These are phyloP conservation scores for Panagrolaimus sp. DNA, from an alignment of 1,140 invertebrate genomes.

Conservation along the genomic window DNA sequence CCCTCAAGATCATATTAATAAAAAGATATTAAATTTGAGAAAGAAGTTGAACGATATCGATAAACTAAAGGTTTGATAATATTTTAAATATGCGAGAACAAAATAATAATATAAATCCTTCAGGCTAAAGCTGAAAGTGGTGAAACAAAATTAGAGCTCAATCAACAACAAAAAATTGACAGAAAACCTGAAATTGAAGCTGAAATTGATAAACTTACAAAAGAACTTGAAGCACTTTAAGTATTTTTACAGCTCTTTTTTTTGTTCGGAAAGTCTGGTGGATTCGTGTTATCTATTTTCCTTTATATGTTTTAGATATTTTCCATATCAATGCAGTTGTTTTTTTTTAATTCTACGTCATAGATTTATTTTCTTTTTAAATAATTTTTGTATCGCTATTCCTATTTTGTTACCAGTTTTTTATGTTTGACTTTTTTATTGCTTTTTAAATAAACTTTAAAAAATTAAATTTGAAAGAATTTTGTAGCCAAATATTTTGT, in stretches of 20 bases:
- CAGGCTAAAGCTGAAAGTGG: conserved; percentile 44
- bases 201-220: conserved; percentile 60
- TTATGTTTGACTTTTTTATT: too few relatives aligned
- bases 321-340: too few relatives aligned
- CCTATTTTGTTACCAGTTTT: too few relatives aligned
- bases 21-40: conserved; percentile 44
- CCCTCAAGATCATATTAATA: conserved; percentile 48
- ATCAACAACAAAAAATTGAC: conserved; percentile 58
- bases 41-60: conserved; percentile 56
- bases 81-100: conserved; percentile 21
- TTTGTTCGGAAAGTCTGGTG: neutral
- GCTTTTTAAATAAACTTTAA: too few relatives aligned
- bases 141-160: conserved; percentile 46
- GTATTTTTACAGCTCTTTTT: neutral
- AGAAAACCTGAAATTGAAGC: conserved; percentile 52
- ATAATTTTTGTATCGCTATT: too few relatives aligned
- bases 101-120: conserved; percentile 17
- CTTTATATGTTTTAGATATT: too few relatives aligned
- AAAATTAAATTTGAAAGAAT: too few relatives aligned
- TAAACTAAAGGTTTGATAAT: conserved; percentile 32
- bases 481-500: too few relatives aligned
- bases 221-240: conserved; percentile 44
- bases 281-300: too few relatives aligned
- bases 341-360: too few relatives aligned
- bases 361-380: too few relatives aligned